Evolutionary conservation across 1,140 invertebrate species (phyloP), one percentile per base, ranked within the genome.

Genomic region (Drosophila athabasca): DNA sequence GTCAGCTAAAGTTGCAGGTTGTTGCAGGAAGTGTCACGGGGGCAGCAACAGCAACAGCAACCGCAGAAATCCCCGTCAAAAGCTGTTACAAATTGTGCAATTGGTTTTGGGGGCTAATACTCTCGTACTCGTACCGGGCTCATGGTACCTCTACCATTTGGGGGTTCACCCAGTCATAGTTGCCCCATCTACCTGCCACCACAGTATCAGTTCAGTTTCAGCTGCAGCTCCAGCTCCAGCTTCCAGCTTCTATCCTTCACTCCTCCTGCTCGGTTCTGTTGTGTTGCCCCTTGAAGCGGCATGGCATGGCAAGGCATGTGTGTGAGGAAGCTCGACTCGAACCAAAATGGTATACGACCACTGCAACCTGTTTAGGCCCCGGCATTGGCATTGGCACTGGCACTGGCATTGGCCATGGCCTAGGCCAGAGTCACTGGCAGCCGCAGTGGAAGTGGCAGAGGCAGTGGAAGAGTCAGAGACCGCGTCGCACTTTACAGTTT

Each of bases 1-100:
- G 66, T 59, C 22, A 44, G 48, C 48, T 26, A 39, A 54, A 13
- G 43, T 49, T 57, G 50, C 57, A 73, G 52, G 64, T 43, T 67
- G 61, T 66, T 67, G 57, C 71, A 68, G 79, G 39, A 48, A 49
- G 55, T 52, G 79, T 61, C 62, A 62, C 17, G 50, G 71, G 67
- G 46, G 52, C 48, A 80, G 50, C 50, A 15, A 54, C 45, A 61
- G 39, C 45, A 75, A 45, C 49, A 60, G 44, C 44, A 66, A 46
- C 45, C 35, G 35, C 35, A 39, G 35, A 39, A 39, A 39, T 35
- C 17, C 65, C 67, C 83, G 78, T 87, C 82, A 85, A 85, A 85
- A 87, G 82, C 78, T 87, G 81, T 82, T 87, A 85, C 81, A 85
- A 85, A 85, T 85, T 85, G 81, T 85, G 82, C 81, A 85, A 85